Evolutionary conservation across 2,797 vertebrate genomes (phyloP), one percentile per base, ranked within the genome.

Genomic region (Gymnodraco acuticeps): DNA sequence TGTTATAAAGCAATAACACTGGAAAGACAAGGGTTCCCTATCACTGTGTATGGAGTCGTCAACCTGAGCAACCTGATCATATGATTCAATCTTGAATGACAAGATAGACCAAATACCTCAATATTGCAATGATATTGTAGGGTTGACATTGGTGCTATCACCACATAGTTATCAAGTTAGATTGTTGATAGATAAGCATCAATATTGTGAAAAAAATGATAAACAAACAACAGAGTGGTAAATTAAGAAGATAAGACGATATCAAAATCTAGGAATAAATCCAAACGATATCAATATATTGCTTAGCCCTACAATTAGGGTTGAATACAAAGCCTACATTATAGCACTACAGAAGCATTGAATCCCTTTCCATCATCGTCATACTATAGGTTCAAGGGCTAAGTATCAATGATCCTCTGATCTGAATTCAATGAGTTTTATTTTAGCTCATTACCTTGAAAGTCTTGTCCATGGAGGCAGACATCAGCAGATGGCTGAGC

Each of bases 381-480:
- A 48, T 9, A 38, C 33, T 38, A 38, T 10, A 33, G 15, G 41
- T 47, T 53, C 16, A 43, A 20, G 38, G 6, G 2, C 2, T 17
- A 47, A 62, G 16, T 20, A 51, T 50, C 15, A n/a, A 20, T 56
- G 17, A 31, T n/a, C 43, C 45, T 79, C 12, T 61, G 71, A 67
- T 64, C 17, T 78, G 19, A 51, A 69, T 70, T 12, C n/a, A 45
- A 58, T 10, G 11, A 31, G 23, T 31, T 41, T 20, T 46, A 11
- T 3, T 67, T 33, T 41, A 20, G 52, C 20, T 19, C 33, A 45
- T 85, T 96, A 99, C 98, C 98, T 98, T 99, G 73, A 97, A 77
- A 19, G 96, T 98, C 85, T 95, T 96, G 88, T 99, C 98, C 97
- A 99, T 98, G 54, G 98, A 99, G 7, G 96, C 94, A 0, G 98